Evolutionary conservation across 2,113 vertebrate species (phyloP), one percentile per base, ranked within the genome.

Genomic region (Brachyistius frenatus): DNA sequence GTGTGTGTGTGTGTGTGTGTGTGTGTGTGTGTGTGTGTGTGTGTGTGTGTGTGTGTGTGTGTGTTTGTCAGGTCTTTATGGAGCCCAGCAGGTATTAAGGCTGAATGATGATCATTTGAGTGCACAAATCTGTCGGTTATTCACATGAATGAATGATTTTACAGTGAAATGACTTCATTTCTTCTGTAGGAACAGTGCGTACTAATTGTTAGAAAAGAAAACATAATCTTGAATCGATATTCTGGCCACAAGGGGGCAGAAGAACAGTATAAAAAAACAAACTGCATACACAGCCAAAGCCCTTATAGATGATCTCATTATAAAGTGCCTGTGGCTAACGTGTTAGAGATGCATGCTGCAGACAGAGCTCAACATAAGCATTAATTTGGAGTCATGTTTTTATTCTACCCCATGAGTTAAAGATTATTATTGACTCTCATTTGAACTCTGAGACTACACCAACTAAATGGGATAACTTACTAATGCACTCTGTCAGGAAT

Each of bases 61-160:
- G n/a, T 41, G 11, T 5, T 32, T 81, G 23, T 23, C 23, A 23
- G 23, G 23, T 23, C 16, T 74, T 36, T 31, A 2, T 37, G 60
- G 75, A 75, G 76, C 50, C 65, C 47, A n/a, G 67, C 78, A 78
- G 58, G 66, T 76, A 32, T 71, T 1, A 44, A 14, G 35, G 23
- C 3, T 55, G 49, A 33, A 52, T 33, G 11, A 58, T 67, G n/a
- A 57, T 23, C 23, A 23, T 46, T 62, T 50, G 7, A 58, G 64
- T 64, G 54, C 56, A 73, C 5, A 1, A 74, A 73, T 68, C 39
- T 41, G 39, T 44, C 41, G 1, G 10, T 69, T 5, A 13, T 58
- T 50, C 8, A 62, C 23, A 31, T 7, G 33, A 33, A 30, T 54
- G 11, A 73, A 35, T 14, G n/a, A 39, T 63, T 33, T 36, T 63